Evolutionary conservation across 2,888 invertebrate genomes (phyloP), one percentile per base, ranked within the genome.

Genomic region (Luperina nickerlii): DNA sequence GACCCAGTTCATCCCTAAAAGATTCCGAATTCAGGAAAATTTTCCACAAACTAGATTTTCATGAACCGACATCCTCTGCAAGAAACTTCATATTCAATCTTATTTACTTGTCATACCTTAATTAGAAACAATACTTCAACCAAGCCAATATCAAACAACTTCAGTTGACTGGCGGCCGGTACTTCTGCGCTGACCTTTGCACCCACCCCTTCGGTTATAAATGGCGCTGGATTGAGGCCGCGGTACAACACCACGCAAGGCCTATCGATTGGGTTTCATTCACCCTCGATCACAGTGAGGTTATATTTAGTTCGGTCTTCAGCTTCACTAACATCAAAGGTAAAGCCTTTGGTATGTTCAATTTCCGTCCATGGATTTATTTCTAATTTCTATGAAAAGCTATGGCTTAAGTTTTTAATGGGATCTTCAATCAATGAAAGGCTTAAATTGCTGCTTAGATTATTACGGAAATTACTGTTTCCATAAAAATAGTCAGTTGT

Each of bases 191-290:
- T 76, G 83, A 73, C 85, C 83, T 83, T 85, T 82, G 85, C 74
- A 79, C 82, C 82, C 72, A 75, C 76, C 83, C 83, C 60, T 74
- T 75, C 76, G 32, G 62, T 75, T 82, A 45, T 70, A 85, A 78
- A 66, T 51, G 62, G 74, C 74, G 42, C 13, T 24, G 54, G 32
- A 71, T 62, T 48, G 86, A 69, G 85, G 86, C 76, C 79, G 38
- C 71, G 62, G 27, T 6, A 76, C 82, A 45, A 76, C 76, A 70
- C 66, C 69, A 67, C 75, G 42, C 74, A 75, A 79, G 86, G 76
- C 73, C 75, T 70, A 86, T 86, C 79, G 86, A 85, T 85, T 75
- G n/a, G 8, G 73, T 79, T 83, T 79, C 79, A 86, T 86, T 85
- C 86, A 85, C 86, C 83, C 77, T 77, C 77, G 11, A 70, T 78